These are phyloP conservation scores for Hypercompe scribonia DNA, from an alignment of 2,888 invertebrate species.

Conservation along the genomic window DNA sequence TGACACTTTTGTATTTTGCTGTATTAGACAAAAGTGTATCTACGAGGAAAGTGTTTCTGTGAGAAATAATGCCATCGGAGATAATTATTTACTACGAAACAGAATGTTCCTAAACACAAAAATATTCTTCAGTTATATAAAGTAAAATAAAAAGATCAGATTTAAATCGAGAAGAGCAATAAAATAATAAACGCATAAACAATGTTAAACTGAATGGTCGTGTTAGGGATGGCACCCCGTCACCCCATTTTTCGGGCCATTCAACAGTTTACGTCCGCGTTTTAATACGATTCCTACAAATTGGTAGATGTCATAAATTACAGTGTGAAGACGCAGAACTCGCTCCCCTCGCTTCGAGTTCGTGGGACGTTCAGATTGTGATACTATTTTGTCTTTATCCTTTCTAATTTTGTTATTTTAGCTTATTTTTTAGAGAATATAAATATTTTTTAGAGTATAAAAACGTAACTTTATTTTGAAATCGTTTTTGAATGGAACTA, in stretches of 20 bases:
- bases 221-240: constrained; percentile 51
- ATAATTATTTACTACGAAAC: background rate
- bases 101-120: background rate
- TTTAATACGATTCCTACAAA: constrained; percentile 82
- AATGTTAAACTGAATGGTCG: constrained; percentile 54
- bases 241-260: constrained; percentile 83
- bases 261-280: constrained; percentile 81
- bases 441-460: background rate
- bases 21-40: no score
- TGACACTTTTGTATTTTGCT: no score
- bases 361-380: constrained; percentile 31
- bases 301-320: constrained; percentile 83
- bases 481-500: background rate
- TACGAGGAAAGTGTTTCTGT: no score
- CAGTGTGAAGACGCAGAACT: constrained; percentile 72
- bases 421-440: background rate
- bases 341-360: constrained; percentile 36
- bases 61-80: background rate
- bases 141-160: constrained; percentile 19
- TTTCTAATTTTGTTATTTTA: background rate
- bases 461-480: background rate
- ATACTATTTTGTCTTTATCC: constrained; percentile 1
- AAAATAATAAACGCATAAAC: constrained; percentile 57
- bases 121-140: background rate
- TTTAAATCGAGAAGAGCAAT: constrained; percentile 39